Evolutionary conservation across 2,797 vertebrate species (phyloP).

Genomic region (Neopelma chrysocephalum): DNA sequence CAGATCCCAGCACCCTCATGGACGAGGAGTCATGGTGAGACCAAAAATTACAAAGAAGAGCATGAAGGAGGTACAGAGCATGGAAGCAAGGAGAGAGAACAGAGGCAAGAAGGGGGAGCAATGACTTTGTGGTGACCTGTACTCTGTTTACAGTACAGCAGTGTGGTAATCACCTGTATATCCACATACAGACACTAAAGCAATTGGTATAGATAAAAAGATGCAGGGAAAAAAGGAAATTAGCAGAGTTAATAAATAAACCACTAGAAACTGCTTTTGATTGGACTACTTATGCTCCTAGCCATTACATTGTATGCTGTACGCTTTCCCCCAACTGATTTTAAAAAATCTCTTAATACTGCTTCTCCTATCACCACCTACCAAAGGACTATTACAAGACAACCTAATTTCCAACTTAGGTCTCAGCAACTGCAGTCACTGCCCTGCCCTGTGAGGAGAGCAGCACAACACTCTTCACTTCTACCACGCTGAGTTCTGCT

Average conservation of each 20-base stretch:
- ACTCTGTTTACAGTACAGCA: background rate
- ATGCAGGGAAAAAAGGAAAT: background rate
- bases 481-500: background rate
- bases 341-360: background rate
- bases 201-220: background rate
- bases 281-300: background rate
- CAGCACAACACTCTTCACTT: background rate
- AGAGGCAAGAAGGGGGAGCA: background rate
- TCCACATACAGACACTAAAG: fast-evolving
- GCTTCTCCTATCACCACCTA: background rate
- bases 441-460: background rate
- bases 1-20: background rate
- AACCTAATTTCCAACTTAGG: background rate
- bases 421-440: background rate
- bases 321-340: background rate
- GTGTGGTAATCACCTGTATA: background rate
- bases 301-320: background rate
- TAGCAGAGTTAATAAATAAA: background rate
- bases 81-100: background rate
- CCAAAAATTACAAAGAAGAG: background rate
- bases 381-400: background rate
- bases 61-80: background rate
- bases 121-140: background rate
- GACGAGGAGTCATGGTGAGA: background rate
- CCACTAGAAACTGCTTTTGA: background rate